Percentiles rank a stretch among this genome's conserved stretches.
These are phyloP conservation scores for Xyrauchen texanus DNA, from an alignment of 2,113 vertebrate genomes.

Conservation along the genomic window DNA sequence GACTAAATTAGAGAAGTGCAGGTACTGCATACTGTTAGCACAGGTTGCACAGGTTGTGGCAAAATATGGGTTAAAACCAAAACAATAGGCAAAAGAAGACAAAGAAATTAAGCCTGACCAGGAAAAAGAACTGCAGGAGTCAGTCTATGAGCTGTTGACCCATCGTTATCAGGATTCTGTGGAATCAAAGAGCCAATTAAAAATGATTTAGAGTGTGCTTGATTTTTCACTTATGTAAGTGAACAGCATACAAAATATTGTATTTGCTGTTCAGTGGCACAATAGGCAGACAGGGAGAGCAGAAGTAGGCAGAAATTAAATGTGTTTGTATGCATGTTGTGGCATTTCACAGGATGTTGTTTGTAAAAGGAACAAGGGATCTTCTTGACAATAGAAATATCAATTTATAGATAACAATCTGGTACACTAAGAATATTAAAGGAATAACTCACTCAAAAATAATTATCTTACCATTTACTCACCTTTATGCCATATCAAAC, in stretches of 20 bases:
- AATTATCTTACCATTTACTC: no score
- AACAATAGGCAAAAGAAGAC: constrained; percentile 23
- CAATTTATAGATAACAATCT: background rate
- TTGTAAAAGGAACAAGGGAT: background rate
- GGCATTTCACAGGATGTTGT: background rate
- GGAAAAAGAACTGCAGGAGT: constrained; percentile 19
- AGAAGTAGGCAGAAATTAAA: background rate
- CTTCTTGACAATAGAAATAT: background rate
- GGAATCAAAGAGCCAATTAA: constrained; percentile 56
- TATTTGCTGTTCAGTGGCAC: background rate
- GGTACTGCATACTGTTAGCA: no score
- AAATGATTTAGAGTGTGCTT: constrained; percentile 46
- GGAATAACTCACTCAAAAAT: background rate
- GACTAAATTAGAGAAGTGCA: no score
- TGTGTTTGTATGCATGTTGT: background rate
- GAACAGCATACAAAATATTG: constrained; percentile 20
- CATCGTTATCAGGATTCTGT: constrained; percentile 48
- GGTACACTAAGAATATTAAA: background rate
- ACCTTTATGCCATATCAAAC: no score
- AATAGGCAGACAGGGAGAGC: background rate
- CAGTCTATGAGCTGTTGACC: constrained; percentile 51
- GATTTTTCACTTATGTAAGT: constrained; percentile 31
- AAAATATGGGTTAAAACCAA: constrained; percentile 5
- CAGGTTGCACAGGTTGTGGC: no score
- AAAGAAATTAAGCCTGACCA: constrained; percentile 1